A percentile compares a stretch with the other conserved stretches of the same genome.
Conservation (phyloP, 2,113 vertebrate genomes). For the Prochilodus magdalenae region DNA sequence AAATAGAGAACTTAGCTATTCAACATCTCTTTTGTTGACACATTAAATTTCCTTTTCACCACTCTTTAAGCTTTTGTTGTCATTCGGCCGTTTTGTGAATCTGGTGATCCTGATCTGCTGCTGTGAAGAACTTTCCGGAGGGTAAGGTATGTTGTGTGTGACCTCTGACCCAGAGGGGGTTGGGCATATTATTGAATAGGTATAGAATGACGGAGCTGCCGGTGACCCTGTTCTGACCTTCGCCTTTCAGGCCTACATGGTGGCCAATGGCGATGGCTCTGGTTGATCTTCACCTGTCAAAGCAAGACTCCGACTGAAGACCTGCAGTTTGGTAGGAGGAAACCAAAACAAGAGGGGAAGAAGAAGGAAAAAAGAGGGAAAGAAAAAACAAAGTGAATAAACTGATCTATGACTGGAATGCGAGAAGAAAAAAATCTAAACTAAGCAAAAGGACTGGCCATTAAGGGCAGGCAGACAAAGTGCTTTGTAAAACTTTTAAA, state of each 20-base stretch:
- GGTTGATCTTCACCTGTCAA: constrained; percentile 82
- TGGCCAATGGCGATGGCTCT: constrained; percentile 73
- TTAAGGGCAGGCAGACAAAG: neutral
- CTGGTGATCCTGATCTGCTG: constrained; percentile 41
- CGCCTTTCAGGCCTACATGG: constrained; percentile 66
- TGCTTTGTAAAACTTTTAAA: too few species aligned
- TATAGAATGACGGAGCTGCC: constrained; percentile 74
- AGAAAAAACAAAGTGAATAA: constrained; percentile 63
- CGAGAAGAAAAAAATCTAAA: constrained; percentile 25
- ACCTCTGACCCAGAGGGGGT: constrained; percentile 68
- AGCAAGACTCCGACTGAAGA: constrained; percentile 77
- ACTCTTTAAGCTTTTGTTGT: constrained; percentile 13
- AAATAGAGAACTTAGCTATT: neutral
- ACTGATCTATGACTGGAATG: constrained; percentile 31
- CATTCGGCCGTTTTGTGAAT: constrained; percentile 10
- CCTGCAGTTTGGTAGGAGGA: constrained; percentile 70
- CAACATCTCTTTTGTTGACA: neutral
- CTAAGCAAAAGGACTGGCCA: constrained; percentile 2
- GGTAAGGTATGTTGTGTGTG: constrained; percentile 65
- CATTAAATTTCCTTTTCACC: neutral
- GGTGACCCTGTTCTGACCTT: constrained; percentile 70
- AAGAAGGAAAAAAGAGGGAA: constrained; percentile 37
- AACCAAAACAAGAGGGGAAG: constrained; percentile 66
- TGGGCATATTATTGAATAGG: constrained; percentile 73
- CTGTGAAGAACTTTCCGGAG: constrained; percentile 61